Percentiles rank a stretch among this genome's conserved stretches.
Conservation (phyloP, 1,140 invertebrate species). For the Brachystomella parvula region DNA sequence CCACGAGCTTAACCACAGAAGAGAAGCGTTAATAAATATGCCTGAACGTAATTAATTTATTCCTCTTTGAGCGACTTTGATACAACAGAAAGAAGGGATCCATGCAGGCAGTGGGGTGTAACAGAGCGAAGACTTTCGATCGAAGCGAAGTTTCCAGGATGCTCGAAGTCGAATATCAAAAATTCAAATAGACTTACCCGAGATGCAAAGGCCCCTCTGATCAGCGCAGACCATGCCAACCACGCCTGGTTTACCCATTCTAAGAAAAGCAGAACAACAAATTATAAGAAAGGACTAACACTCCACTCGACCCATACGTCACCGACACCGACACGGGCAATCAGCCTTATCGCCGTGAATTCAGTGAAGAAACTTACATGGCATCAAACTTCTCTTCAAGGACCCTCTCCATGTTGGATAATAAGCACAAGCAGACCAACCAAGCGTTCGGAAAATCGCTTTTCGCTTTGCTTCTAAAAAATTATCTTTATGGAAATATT, state of each 20-base stretch:
- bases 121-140: neutral
- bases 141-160: neutral
- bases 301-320: neutral
- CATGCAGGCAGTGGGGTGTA: neutral
- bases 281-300: neutral
- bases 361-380: constrained; percentile 19
- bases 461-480: too few species aligned
- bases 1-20: constrained; percentile 31
- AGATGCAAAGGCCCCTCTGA: constrained; percentile 26
- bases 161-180: neutral
- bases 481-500: too few species aligned
- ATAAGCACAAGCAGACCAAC: too few species aligned
- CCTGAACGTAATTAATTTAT: neutral
- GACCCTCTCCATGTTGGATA: constrained; percentile 25
- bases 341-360: neutral
- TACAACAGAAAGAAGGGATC: too few species aligned
- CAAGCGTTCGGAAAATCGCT: too few species aligned
- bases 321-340: too few species aligned
- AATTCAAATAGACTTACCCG: constrained; percentile 19
- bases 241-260: constrained; percentile 31
- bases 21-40: neutral
- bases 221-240: constrained; percentile 29
- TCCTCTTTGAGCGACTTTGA: neutral
- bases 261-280: constrained; percentile 8
- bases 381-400: constrained; percentile 20